Evolutionary conservation across 64 coral and sea anemone species (phyloP).

Genomic region (Trachythela sp.): DNA sequence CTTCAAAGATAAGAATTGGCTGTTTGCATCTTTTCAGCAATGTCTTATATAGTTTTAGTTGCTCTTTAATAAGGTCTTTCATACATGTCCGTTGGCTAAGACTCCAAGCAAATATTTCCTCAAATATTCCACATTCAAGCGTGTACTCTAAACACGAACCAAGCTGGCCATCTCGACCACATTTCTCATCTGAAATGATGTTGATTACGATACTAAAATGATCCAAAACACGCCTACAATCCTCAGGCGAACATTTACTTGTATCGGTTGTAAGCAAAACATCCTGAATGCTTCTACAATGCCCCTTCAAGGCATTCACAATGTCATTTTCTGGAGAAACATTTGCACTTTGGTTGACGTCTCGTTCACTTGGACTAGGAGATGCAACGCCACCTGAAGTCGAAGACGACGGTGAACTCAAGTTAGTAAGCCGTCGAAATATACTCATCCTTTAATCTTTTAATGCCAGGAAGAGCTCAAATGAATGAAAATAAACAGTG

Average conservation of each 20-base stretch:
- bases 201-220: slow-evolving; percentile 8
- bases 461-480: neutral
- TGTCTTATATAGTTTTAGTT: neutral
- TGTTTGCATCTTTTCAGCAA: slow-evolving; percentile 2
- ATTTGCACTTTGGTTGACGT: neutral
- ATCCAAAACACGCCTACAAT: slow-evolving; percentile 1
- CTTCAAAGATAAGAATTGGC: slow-evolving; percentile 3
- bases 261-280: neutral
- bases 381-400: neutral
- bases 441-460: neutral
- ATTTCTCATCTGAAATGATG: slow-evolving; percentile 7
- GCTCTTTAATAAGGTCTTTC: slow-evolving; percentile 21
- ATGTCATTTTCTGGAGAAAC: neutral
- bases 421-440: neutral
- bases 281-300: neutral
- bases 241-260: neutral
- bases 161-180: neutral
- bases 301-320: neutral
- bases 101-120: slow-evolving; percentile 10
- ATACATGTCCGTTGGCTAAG: neutral
- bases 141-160: neutral
- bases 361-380: neutral
- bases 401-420: neutral
- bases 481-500: neutral
- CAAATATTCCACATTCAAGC: slow-evolving; percentile 4